Evolutionary conservation across 2,113 vertebrate species (phyloP).

Genomic region (Rhombomys opimus): DNA sequence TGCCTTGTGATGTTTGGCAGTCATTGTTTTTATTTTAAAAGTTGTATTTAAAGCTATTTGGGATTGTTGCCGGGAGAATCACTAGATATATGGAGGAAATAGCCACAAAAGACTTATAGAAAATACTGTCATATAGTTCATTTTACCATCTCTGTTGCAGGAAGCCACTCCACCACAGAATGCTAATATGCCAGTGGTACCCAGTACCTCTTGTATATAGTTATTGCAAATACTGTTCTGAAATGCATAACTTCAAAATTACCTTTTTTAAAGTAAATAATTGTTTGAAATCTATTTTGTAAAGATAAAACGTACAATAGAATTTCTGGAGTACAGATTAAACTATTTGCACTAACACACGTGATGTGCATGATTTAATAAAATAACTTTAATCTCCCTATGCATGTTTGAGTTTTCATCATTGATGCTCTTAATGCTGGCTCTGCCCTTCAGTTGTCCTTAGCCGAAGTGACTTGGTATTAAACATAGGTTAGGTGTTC

Average conservation of each 20-base stretch:
- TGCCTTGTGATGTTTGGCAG: constrained; percentile 86
- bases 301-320: constrained; percentile 93
- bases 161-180: constrained; percentile 88
- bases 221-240: constrained; percentile 94
- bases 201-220: constrained; percentile 93
- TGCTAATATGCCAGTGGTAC: constrained; percentile 91
- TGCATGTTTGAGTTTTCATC: constrained; percentile 88
- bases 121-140: constrained; percentile 85
- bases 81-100: constrained; percentile 85
- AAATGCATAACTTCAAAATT: constrained; percentile 93
- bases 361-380: constrained; percentile 98
- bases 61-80: constrained; percentile 86
- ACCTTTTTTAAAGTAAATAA: constrained; percentile 94
- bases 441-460: constrained; percentile 27
- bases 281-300: constrained; percentile 97
- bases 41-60: constrained; percentile 85
- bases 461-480: constrained; percentile 59
- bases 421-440: constrained; percentile 81
- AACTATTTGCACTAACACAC: constrained; percentile 96
- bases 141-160: constrained; percentile 89
- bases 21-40: constrained; percentile 85
- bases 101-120: constrained; percentile 87
- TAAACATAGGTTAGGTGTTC: constrained; percentile 50
- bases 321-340: constrained; percentile 95
- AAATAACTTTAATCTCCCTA: constrained; percentile 94